Base-by-base conservation (phyloP, 1,140 invertebrate species). In the Oscheius sp. region DNA sequence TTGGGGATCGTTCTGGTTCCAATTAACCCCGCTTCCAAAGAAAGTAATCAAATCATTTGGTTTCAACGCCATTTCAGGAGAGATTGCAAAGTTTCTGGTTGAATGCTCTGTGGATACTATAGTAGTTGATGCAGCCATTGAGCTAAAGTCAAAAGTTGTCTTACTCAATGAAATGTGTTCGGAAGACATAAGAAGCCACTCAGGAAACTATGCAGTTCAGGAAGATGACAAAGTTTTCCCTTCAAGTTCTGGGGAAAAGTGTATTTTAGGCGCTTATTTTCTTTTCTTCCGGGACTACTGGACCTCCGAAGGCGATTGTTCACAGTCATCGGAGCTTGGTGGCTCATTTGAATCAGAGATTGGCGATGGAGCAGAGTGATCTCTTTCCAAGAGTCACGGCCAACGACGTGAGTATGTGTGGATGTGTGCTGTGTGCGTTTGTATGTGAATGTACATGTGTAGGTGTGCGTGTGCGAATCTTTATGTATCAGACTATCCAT, bases 231-330 rank as follows among this genome's bases (percentile, higher is more conserved):
- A n/a, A n/a, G 31, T 64, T 13, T 64, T 15, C 31, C n/a, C 36
- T 64, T 20, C 36, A 13, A 29, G 31, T 31, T 63, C 31, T 63
- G 3, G 3, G n/a, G 10, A 3, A 66, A 3, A 26, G 15, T 4
- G 28, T 61, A 13, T 46, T 29, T 59, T 45, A 58, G 46, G 76
- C 76, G 0, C 26, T 79, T 23, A 70, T 79, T 2, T 79, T 79
- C 36, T 79, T 79, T 28, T 79, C 78, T 35, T 79, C 77, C n/a
- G 77, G 77, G 29, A 79, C 77, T 28, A 79, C 77, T 10, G 77
- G 77, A 15, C 63, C 64, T 3, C 76, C 77, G 26, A 79, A 79
- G 46, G 49, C 36, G 2, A 64, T 70, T 52, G 29, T 35, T 23
- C 55, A 71, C 20, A 68, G 36, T 58, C 77, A 79, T 28, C 58